Evolutionary conservation across 2,888 invertebrate species (phyloP).

Genomic region (Caenorhabditis macrosperma): DNA sequence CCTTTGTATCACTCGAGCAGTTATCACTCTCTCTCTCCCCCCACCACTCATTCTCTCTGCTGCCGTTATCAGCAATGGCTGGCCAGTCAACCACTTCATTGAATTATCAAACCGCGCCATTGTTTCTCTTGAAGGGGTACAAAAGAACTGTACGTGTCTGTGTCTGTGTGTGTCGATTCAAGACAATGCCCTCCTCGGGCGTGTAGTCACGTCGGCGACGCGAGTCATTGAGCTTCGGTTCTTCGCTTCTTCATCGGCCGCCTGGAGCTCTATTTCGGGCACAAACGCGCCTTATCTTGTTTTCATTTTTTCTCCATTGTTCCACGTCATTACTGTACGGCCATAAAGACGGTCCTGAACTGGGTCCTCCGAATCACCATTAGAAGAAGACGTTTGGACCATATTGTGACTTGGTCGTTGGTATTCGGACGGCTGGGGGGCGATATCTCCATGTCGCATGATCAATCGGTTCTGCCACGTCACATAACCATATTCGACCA

Average conservation of each 20-base stretch:
- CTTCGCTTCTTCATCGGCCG: constrained; percentile 14
- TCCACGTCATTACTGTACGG: constrained; percentile 46
- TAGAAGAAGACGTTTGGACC: no score
- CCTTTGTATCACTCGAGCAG: constrained; percentile 28
- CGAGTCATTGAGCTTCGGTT: constrained; percentile 53
- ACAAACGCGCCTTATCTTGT: constrained; percentile 31
- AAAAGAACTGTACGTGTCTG: constrained; percentile 43
- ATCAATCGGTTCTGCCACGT: constrained; percentile 42
- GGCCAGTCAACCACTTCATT: constrained; percentile 34
- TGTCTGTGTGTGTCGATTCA: constrained; percentile 13
- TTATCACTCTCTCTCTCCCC: background rate
- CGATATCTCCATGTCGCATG: constrained; percentile 12
- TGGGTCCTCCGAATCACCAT: background rate
- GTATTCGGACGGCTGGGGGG: background rate
- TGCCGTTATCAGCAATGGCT: background rate
- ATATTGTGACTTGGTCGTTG: constrained; percentile 10
- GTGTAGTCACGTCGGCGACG: constrained; percentile 39
- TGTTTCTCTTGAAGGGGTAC: constrained; percentile 27
- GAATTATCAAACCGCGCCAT: constrained; percentile 50
- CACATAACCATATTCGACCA: constrained; percentile 43
- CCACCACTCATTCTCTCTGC: background rate
- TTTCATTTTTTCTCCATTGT: constrained; percentile 14
- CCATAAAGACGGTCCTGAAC: constrained; percentile 1
- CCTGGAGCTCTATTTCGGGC: constrained; percentile 52
- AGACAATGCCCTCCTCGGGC: constrained; percentile 33